Base-by-base conservation (phyloP, 2,113 vertebrate species). In the Ascaphus truei region DNA sequence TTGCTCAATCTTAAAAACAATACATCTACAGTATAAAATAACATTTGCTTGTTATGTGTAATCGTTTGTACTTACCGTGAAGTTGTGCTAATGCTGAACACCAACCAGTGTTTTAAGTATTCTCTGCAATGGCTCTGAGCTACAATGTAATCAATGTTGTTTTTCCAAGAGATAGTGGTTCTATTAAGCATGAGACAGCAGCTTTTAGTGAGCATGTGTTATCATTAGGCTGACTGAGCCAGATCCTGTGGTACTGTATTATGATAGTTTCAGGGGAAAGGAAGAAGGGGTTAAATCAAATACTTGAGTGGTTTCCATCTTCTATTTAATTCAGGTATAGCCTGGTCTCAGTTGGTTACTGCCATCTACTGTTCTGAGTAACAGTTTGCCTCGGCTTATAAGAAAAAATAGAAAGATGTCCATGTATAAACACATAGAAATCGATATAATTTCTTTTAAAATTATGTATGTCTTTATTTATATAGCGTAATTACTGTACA, bases 191-290 rank as follows among this genome's bases (percentile, higher is more conserved):
- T 29, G 66, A 59, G 55, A 68, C 41, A 50, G 30, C 55, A 48
- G 53, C 66, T 59, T 68, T 68, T 59, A 68, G 45, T 25, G 22
- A 68, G 41, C 53, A 34, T 29, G 41, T 53, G 53, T 50, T 51
- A 45, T 67, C 64, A 68, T 59, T 68, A 59, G 30, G 66, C 66
- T 68, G 66, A 59, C 55, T 18, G 55, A 48, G n/a, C 55, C 53
- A 68, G 66, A 68, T 68, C 66, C 66, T 68, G 55, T 50, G 39
- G 56, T 68, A 36, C 39, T 56, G 56, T 68, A 36, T 50, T 56
- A 48, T 33, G 18, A 68, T 45, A 47, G 41, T 50, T 50, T 34
- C 65, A 50, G 53, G 23, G 15, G n/a, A 55, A 29, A 20, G 12
- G 29, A 3, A 18, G 3, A 3, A 27, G 59, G 27, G 43, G 30